Conservation (phyloP, 2,797 vertebrate genomes). For the Okamejei kenojei region DNA sequence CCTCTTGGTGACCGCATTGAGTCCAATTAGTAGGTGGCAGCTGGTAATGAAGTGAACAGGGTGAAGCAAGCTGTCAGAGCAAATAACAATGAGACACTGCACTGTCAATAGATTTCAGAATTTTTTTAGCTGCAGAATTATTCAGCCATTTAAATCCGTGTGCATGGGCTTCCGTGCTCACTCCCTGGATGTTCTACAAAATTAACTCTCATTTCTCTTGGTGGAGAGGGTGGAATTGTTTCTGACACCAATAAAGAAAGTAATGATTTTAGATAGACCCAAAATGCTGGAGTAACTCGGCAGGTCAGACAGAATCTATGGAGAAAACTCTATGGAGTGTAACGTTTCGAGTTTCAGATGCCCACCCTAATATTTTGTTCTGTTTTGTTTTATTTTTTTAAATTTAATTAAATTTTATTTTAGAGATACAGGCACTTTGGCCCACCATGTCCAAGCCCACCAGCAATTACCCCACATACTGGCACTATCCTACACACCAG, state of each 20-base stretch:
- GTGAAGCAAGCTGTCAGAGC: background rate
- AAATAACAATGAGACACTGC: background rate
- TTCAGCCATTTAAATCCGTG: background rate
- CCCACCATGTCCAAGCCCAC: too few relatives aligned
- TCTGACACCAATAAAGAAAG: background rate
- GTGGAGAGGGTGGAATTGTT: background rate
- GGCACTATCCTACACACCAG: too few relatives aligned
- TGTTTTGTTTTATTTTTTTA: too few relatives aligned
- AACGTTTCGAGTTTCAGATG: too few relatives aligned
- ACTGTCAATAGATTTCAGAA: background rate
- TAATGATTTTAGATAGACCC: background rate
- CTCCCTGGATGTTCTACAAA: background rate
- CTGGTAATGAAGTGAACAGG: background rate
- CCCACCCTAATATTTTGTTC: too few relatives aligned
- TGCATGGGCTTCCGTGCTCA: background rate
- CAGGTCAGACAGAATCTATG: too few relatives aligned
- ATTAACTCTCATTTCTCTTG: background rate
- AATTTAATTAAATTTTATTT: too few relatives aligned
- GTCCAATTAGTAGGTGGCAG: conserved; percentile 18
- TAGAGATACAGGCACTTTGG: too few relatives aligned
- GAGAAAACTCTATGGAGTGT: too few relatives aligned
- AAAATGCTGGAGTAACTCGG: too few relatives aligned
- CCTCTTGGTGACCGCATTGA: background rate
- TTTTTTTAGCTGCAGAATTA: background rate
- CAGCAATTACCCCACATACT: too few relatives aligned